These are phyloP conservation scores for Xiphorhynchus erythropygius DNA, from an alignment of 2,797 vertebrate species.

Conservation along the genomic window DNA sequence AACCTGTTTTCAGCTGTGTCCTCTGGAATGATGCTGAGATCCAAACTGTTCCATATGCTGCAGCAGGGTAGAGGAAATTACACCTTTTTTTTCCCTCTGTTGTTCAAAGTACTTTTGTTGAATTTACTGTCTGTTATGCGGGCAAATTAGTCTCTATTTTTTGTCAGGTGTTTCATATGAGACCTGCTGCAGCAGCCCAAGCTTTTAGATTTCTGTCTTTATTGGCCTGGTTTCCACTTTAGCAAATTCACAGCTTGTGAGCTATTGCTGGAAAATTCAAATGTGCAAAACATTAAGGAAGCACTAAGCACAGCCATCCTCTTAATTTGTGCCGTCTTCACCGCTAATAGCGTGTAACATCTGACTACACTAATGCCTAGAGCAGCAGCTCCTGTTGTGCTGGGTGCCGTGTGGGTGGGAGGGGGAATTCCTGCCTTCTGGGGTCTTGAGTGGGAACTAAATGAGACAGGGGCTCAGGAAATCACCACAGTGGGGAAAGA, in stretches of 20 bases:
- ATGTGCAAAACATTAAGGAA: background rate
- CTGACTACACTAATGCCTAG: background rate
- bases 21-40: background rate
- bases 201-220: conserved; percentile 15
- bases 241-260: conserved; percentile 54
- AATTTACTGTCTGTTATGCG: conserved; percentile 1
- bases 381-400: background rate
- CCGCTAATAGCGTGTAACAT: background rate
- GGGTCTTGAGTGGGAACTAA: background rate
- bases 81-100: background rate
- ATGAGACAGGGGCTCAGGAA: background rate
- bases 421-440: background rate
- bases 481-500: background rate
- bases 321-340: background rate
- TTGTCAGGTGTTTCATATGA: conserved; percentile 41
- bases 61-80: background rate
- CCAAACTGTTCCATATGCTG: conserved; percentile 25
- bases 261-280: conserved; percentile 26
- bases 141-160: background rate
- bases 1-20: background rate
- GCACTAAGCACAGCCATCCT: background rate
- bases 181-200: conserved; percentile 14
- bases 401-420: background rate
- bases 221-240: conserved; percentile 37
- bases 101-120: background rate